Base-by-base conservation (phyloP, 2,797 vertebrate species). In the Streptopelia turtur region DNA sequence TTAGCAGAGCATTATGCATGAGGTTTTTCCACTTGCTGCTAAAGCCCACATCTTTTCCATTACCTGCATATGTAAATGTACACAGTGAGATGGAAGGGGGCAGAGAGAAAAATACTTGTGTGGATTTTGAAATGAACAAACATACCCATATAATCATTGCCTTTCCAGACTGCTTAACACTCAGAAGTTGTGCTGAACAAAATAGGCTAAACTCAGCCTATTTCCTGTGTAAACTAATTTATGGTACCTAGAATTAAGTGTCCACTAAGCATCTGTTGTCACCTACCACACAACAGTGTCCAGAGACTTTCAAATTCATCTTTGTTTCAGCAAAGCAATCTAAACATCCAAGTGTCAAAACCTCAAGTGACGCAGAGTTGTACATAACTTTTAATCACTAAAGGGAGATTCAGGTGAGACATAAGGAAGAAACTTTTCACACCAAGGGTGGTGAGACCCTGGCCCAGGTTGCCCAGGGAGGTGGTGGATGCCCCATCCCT, bases 111-210 rank as follows among this genome's bases (percentile, higher is more conserved):
- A 47, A 74, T 13, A 33, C 31, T 50, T 66, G 31, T 74, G 68
- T 90, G 89, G 63, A 76, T 93, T 89, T 82, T 63, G 45, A 89
- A 87, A 75, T 6, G 35, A 70, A 66, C 82, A 95, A 92, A 74
- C 35, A 75, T 27, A 83, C 43, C 49, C 30, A 86, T 43, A 78
- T 15, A 71, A 78, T 68, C 89, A 71, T 60, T 77, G 52, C 27
- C 41, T 83, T 83, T 83, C 81, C 6, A 1, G n/a, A 30, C 45
- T 56, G 68, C 71, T 74, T 80, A 77, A 74, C 39, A 53, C 10
- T 50, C 10, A 59, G 63, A 72, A 74, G 80, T 37, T 64, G 33
- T 56, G 52, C 35, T 70, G 68, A 81, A 94, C 17, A 59, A 75
- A 91, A 87, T 6, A 60, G 28, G 33, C 85, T 75, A 49, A 74